Evolutionary conservation across 2,797 vertebrate species (phyloP).

Genomic region (Myripristis murdjan): DNA sequence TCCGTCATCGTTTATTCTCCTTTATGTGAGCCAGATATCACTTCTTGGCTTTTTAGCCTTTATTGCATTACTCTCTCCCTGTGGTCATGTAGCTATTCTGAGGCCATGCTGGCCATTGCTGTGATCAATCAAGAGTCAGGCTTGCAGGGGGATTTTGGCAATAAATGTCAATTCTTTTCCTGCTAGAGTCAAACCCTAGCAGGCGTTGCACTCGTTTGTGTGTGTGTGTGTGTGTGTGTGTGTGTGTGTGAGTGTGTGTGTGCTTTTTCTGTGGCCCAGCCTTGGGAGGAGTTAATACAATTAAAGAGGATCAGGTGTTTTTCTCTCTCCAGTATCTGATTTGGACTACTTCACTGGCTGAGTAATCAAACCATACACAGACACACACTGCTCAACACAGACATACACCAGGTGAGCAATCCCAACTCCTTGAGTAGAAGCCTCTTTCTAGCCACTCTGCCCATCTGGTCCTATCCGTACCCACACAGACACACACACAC

Average conservation of each 20-base stretch:
- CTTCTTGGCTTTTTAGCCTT: constrained; percentile 7
- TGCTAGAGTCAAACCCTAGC: background rate
- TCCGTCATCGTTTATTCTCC: constrained; percentile 10
- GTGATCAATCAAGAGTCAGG: constrained; percentile 17
- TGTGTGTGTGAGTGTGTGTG: background rate
- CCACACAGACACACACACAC: constrained; percentile 10
- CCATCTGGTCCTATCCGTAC: constrained; percentile 15
- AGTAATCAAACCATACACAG: constrained; percentile 49
- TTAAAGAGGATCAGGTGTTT: constrained; percentile 56
- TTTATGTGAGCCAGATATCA: background rate
- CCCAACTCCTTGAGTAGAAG: constrained; percentile 21
- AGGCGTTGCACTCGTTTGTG: constrained; percentile 7
- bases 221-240: background rate
- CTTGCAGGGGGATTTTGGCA: background rate
- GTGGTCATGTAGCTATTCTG: background rate
- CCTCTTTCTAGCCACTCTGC: constrained; percentile 9
- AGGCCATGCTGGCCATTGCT: background rate
- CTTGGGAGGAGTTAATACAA: constrained; percentile 24
- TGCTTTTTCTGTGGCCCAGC: background rate
- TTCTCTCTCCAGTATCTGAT: constrained; percentile 43
- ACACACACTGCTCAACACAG: constrained; percentile 13
- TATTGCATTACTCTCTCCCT: background rate
- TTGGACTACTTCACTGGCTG: constrained; percentile 42
- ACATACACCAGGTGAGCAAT: constrained; percentile 43
- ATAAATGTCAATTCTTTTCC: constrained; percentile 5